Base-by-base conservation (phyloP, 2,113 vertebrate species). In the Odobenus rosmarus region DNA sequence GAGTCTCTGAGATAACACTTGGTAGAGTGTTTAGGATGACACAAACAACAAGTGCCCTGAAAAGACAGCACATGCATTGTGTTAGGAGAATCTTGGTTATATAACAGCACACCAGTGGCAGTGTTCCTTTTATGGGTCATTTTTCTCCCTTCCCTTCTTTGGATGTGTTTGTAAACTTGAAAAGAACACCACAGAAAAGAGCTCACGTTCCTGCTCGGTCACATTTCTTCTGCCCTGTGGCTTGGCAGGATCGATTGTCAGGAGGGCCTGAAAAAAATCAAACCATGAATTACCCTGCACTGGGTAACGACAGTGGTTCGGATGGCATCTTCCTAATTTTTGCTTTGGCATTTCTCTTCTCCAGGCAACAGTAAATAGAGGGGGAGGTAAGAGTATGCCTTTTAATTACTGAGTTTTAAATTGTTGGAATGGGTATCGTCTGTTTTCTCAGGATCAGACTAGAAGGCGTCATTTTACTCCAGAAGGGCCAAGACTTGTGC, bases 141-240 rank as follows among this genome's bases (percentile, higher is more conserved):
- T 88, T 77, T 85, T 19, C 16, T 69, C 36, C 21, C 69, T 92
- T 61, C 53, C 15, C 3, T 81, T 64, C 51, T 85, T 79, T 57
- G 69, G 39, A n/a, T 77, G 26, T 77, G 1, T 96, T 97, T 92
- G 24, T 77, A 82, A 85, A 59, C 59, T 95, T 82, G n/a, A 71
- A 92, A 62, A 72, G 19, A 64, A 24, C 0, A 42, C 31, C 24
- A 21, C 5, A 18, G n/a, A 12, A 85, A 61, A 86, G 84, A 94
- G 57, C 33, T 84, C 26, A 61, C 4, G 7, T 36, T 90, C 19
- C 53, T 87, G 42, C 51, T 87, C 6, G 1, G 21, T 72, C 26
- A 39, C 31, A 80, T 72, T 81, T 91, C 24, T 76, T 74, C n/a
- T 93, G 53, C 4, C 89, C 46, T 59, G 42, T 62, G 91, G 39